phyloP scores from a whole-genome alignment of 2,888 invertebrate genomes.

The Cantharis lateralis region DNA sequence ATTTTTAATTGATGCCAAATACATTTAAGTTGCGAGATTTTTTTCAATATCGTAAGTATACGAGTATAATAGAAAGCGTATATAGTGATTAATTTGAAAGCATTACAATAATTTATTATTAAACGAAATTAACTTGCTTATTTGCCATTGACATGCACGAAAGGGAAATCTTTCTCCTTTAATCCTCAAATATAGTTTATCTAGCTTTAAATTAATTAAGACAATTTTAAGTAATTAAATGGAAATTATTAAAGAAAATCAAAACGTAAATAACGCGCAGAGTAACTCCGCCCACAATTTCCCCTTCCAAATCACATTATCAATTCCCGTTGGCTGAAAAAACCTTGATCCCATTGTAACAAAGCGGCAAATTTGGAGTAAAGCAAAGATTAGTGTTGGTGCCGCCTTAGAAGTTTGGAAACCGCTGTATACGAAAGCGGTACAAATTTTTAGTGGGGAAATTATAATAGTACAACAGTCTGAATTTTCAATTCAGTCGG shows the following conservation, averaged over 20 bases:
- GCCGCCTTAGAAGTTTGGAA: background rate
- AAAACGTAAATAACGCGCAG: background rate
- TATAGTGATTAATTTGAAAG: background rate
- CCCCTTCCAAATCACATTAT: background rate
- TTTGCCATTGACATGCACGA: background rate
- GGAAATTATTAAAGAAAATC: background rate
- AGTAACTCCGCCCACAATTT: background rate
- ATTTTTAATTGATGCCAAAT: background rate
- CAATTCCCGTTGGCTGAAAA: background rate
- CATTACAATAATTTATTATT: background rate
- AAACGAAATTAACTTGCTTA: background rate
- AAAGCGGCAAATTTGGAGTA: background rate
- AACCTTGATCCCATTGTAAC: background rate
- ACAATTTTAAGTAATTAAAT: background rate
- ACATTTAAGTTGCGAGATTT: background rate
- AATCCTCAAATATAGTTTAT: background rate
- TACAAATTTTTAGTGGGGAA: constrained; percentile 1
- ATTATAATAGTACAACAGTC: background rate
- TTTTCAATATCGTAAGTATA: background rate
- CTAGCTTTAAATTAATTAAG: background rate
- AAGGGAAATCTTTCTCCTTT: background rate
- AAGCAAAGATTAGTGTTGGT: background rate
- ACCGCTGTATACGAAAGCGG: background rate
- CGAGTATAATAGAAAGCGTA: background rate
- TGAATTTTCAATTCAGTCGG: background rate